Base-by-base conservation (phyloP, 2,113 vertebrate genomes). In the Chionis minor region DNA sequence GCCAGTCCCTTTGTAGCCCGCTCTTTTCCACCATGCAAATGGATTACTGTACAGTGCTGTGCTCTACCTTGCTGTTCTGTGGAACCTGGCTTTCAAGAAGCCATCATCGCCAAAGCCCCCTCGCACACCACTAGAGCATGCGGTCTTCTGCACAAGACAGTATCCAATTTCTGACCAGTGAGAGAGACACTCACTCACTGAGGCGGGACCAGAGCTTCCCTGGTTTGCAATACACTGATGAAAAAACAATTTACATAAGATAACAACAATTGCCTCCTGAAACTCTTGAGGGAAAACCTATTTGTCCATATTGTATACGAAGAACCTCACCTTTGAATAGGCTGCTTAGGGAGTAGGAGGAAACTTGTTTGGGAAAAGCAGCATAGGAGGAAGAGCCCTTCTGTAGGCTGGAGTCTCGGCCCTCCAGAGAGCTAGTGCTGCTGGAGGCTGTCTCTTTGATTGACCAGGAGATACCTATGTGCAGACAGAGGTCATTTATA, bases 391-490 rank as follows among this genome's bases (percentile, higher is more conserved):
- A 97, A 83, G 96, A 96, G 49, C 97, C 98, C 94, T 98, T 99
- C 40, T 98, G 98, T 70, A 98, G 98, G 72, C 90, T 97, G 78
- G 97, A 95, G 78, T 98, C 98, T 73, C 94, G 98, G 12, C 96
- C 82, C 70, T 98, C 98, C 54, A 96, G 94, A 1, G 95, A 94
- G 63, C 93, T 96, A 11, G 94, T 91, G 61, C 97, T 98, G 90
- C 87, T 98, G 81, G 98, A 99, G 6, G 98, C 98, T 24, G 99
- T 99, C 97, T 99, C 99, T 97, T 97, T 99, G 96, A 99, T 99
- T 6, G 99, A 99, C 99, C 99, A 99, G 35, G 99, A 98, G 85
- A 99, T 99, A 97, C 99, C 99, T 99, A 61, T 18, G 71, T 54
- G 69, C 24, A 92, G 55, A 94, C 9, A 96, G 30, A 88, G 8